A percentile compares a stretch with the other conserved stretches of the same genome.
phyloP scores from a whole-genome alignment of 2,113 vertebrate genomes.

The Trematomus loennbergii region DNA sequence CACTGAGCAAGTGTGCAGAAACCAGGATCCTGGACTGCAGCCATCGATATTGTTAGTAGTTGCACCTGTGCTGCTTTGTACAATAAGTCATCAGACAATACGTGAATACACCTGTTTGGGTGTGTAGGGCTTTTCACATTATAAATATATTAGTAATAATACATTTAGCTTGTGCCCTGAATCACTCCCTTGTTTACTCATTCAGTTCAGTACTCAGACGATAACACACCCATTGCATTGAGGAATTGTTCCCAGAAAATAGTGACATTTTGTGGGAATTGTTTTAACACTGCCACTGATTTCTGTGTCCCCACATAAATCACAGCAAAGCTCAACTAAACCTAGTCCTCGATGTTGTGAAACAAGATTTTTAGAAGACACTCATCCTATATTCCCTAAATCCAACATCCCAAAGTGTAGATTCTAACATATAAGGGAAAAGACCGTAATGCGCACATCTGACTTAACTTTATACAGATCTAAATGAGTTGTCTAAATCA shows the following conservation, averaged over 20 bases:
- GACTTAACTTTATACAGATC: neutral
- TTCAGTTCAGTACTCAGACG: too few relatives aligned
- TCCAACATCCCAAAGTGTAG: neutral
- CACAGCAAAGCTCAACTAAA: neutral
- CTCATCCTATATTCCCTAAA: neutral
- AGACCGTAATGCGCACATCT: neutral
- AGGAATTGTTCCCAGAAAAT: too few relatives aligned
- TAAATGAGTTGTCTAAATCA: neutral
- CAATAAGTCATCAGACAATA: neutral
- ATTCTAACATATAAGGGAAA: neutral
- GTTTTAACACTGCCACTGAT: too few relatives aligned
- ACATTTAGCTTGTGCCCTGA: too few relatives aligned
- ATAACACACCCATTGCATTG: too few relatives aligned
- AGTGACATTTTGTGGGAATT: too few relatives aligned
- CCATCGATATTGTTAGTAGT: neutral
- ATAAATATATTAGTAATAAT: too few relatives aligned
- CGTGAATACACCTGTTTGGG: neutral
- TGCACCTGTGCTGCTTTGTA: neutral
- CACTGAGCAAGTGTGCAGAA: neutral
- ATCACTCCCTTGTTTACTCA: too few relatives aligned
- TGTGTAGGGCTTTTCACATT: neutral
- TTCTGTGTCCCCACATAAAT: too few relatives aligned
- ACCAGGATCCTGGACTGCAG: neutral
- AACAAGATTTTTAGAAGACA: neutral
- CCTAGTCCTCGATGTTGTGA: neutral